Evolutionary conservation across 2,797 vertebrate species (phyloP).

Genomic region (Prunella strophiata): DNA sequence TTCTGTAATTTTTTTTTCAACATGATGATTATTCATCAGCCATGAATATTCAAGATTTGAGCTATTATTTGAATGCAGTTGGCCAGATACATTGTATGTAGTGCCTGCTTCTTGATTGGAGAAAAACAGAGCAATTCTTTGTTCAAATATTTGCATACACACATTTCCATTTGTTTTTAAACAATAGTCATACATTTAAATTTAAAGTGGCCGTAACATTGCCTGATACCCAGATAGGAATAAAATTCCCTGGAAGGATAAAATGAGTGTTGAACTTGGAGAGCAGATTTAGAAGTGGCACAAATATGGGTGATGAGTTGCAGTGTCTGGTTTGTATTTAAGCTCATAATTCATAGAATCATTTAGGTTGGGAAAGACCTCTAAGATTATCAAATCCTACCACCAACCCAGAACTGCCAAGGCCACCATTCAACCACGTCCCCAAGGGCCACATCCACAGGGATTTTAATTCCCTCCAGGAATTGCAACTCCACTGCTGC

Average conservation of each 20-base stretch:
- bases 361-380: neutral
- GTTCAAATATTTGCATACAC: neutral
- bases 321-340: neutral
- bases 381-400: neutral
- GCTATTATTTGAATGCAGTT: neutral
- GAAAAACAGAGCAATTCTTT: neutral
- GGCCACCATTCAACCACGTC: neutral
- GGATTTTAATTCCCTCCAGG: neutral
- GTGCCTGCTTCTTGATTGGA: neutral
- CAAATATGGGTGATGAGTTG: neutral
- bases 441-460: neutral
- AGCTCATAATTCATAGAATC: neutral
- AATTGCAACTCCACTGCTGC: neutral
- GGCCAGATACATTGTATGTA: neutral
- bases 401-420: neutral
- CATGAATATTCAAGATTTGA: constrained; percentile 6
- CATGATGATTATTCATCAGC: neutral
- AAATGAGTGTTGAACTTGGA: neutral
- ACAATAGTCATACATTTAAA: neutral
- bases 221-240: neutral
- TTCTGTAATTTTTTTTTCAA: neutral
- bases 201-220: neutral
- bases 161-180: neutral
- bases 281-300: neutral
- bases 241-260: neutral